Percentiles rank a stretch among this genome's conserved stretches.
phyloP scores from a whole-genome alignment of 2,888 invertebrate species.

The Agapostemon virescens region DNA sequence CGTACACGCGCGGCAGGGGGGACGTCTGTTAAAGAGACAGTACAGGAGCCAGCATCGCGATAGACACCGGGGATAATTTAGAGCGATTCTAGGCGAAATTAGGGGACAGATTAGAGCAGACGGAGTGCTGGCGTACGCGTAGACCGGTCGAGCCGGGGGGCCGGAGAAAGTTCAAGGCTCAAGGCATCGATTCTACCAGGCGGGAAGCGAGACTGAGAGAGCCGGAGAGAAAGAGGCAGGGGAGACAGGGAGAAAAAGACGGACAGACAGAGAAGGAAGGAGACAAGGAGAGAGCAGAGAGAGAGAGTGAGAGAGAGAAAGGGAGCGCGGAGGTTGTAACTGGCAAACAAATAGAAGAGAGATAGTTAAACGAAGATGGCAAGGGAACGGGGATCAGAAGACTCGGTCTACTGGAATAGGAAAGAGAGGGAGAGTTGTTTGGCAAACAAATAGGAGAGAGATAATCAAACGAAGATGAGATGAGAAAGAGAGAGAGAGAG shows the following conservation, averaged over 20 bases:
- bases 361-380: neutral
- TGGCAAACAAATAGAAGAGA: slow-evolving; percentile 24
- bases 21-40: neutral
- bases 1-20: neutral
- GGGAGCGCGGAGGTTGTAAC: neutral
- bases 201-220: slow-evolving; percentile 27
- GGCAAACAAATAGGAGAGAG: slow-evolving; percentile 14
- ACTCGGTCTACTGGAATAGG: neutral
- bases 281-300: neutral
- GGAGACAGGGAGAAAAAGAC: neutral
- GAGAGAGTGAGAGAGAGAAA: neutral
- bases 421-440: neutral
- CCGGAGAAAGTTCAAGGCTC: slow-evolving; percentile 71
- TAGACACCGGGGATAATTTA: neutral
- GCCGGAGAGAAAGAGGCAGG: slow-evolving; percentile 15
- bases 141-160: slow-evolving; percentile 50
- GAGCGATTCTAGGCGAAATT: slow-evolving; percentile 30
- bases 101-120: slow-evolving; percentile 35
- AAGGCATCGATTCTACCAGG: slow-evolving; percentile 68
- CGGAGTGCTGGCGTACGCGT: slow-evolving; percentile 46
- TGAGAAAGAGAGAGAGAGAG: neutral
- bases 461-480: neutral
- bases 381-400: neutral
- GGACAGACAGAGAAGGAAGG: neutral
- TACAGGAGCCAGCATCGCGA: neutral